These are phyloP conservation scores for Helicoverpa assulta DNA, from an alignment of 2,888 invertebrate genomes.

Conservation along the genomic window DNA sequence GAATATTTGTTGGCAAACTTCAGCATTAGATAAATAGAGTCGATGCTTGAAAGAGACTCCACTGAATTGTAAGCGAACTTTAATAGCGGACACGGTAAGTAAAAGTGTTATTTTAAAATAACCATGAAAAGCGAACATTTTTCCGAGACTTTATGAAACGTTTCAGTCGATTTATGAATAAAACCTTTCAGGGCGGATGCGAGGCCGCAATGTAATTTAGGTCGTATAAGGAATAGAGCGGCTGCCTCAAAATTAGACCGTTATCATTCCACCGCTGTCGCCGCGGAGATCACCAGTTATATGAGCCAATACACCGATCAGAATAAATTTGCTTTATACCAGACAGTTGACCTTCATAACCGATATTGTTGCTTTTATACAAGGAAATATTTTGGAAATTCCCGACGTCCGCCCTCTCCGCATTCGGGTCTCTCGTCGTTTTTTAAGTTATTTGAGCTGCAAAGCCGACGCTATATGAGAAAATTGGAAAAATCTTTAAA, in stretches of 20 bases:
- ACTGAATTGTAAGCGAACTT: conserved; percentile 64
- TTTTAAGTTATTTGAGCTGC: conserved; percentile 76
- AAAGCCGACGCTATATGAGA: conserved; percentile 71
- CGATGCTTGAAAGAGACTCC: conserved; percentile 57
- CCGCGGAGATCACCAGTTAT: conserved; percentile 87
- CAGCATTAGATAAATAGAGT: conserved; percentile 42
- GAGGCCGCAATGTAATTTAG: conserved; percentile 87
- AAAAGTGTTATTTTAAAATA: conserved; percentile 69
- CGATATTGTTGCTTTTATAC: conserved; percentile 86
- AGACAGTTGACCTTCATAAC: conserved; percentile 88
- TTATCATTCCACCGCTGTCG: conserved; percentile 89
- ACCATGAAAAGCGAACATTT: conserved; percentile 80
- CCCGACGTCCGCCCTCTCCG: conserved; percentile 72
- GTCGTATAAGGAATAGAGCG: conserved; percentile 81
- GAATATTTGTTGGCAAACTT: conserved; percentile 56
- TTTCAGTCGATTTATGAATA: conserved; percentile 89
- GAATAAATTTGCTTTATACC: conserved; percentile 89
- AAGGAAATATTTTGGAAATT: conserved; percentile 82
- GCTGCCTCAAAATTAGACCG: conserved; percentile 87
- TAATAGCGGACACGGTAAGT: conserved; percentile 64
- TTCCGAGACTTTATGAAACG: conserved; percentile 87
- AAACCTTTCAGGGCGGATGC: conserved; percentile 88
- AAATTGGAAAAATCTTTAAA: conserved; percentile 76
- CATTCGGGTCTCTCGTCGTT: conserved; percentile 70
- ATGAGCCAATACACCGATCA: conserved; percentile 89